phyloP scores from a whole-genome alignment of 2,888 invertebrate species.

The Tinea trinotella region DNA sequence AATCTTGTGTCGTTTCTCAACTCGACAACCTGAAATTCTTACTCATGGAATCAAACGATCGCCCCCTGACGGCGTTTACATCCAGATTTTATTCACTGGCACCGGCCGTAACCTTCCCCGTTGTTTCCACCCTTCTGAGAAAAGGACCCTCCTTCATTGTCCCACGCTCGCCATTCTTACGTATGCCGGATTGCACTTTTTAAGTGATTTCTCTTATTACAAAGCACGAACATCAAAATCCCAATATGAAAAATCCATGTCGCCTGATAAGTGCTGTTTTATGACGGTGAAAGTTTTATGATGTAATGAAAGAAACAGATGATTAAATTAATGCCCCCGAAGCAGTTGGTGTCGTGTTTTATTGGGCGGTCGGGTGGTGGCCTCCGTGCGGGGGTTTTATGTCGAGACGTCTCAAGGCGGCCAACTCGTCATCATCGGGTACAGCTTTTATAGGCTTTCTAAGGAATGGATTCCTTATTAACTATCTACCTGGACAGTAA shows the following conservation, averaged over 20 bases:
- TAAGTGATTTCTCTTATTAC: conserved; percentile 71
- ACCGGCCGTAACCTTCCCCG: conserved; percentile 20
- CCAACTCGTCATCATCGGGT: neutral
- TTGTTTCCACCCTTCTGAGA: conserved; percentile 23
- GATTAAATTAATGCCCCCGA: conserved; percentile 46
- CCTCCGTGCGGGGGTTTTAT: neutral
- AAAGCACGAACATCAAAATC: conserved; percentile 50
- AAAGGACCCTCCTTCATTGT: conserved; percentile 5
- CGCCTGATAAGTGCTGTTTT: conserved; percentile 57
- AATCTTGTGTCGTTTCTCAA: conserved; percentile 49
- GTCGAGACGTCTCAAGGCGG: conserved; percentile 1
- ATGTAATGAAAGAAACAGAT: conserved; percentile 48
- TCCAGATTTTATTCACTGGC: conserved; percentile 39
- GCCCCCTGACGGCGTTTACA: conserved; percentile 55
- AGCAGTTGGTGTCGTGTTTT: conserved; percentile 19
- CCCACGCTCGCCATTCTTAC: conserved; percentile 11
- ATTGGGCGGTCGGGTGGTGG: conserved; percentile 17
- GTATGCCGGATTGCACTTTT: conserved; percentile 17
- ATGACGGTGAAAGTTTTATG: conserved; percentile 44
- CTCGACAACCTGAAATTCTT: conserved; percentile 35
- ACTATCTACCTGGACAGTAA: neutral
- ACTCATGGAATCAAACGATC: conserved; percentile 25
- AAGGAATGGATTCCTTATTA: neutral
- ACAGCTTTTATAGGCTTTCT: conserved; percentile 2
- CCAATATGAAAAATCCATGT: conserved; percentile 55